Base-by-base conservation (phyloP, 53 echinoderm and acorn worm genomes). In the Crossaster papposus region DNA sequence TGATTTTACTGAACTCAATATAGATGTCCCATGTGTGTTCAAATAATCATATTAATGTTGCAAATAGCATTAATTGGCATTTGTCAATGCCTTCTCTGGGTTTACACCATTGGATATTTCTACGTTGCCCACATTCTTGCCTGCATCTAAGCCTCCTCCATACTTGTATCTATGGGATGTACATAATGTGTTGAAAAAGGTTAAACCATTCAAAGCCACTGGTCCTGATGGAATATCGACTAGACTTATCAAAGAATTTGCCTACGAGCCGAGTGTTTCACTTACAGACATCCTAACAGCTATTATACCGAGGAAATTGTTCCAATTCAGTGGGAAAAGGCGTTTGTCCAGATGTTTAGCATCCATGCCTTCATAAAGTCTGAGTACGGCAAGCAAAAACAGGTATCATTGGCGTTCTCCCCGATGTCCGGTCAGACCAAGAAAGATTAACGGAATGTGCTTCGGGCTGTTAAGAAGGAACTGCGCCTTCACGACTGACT, bases 221-320 rank as follows among this genome's bases (percentile, higher is more conserved):
- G n/a, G n/a, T n/a, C n/a, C n/a, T n/a, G n/a, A n/a, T n/a, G n/a
- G n/a, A n/a, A n/a, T n/a, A n/a, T n/a, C n/a, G n/a, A n/a, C n/a
- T n/a, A n/a, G n/a, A n/a, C n/a, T n/a, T n/a, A n/a, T n/a, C n/a
- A n/a, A n/a, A n/a, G n/a, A n/a, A n/a, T n/a, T n/a, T n/a, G n/a
- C n/a, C n/a, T n/a, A n/a, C n/a, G 65, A 77, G 2, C 86, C 35
- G 15, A 33, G 35, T 30, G 26, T 2, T 3, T 22, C 13, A n/a
- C 72, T 17, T 71, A 87, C 13, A 36, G 53, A 12, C 62, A 64
- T 5, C 64, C 77, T 1, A 79, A 51, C 52, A 54, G 15, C 22
- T 91, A 70, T 70, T 91, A 86, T 70, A 31, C 70, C 2, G 88
- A 88, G 31, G 88, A 75, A 17, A 91, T 88, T n/a, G n/a, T n/a